phyloP scores from a whole-genome alignment of 2,888 invertebrate genomes.

The Sthenelais limicola region DNA sequence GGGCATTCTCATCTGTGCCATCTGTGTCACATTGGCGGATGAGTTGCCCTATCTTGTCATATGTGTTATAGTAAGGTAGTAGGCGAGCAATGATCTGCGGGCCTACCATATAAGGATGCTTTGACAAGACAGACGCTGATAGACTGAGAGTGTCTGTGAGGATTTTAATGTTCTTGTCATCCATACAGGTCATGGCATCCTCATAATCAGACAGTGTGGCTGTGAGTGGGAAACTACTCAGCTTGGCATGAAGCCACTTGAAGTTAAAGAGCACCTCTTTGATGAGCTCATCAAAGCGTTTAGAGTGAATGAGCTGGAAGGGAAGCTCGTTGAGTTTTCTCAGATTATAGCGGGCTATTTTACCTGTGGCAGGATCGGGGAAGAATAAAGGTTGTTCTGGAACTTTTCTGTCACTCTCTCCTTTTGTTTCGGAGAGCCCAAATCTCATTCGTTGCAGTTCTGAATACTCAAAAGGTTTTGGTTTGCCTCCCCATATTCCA shows the following conservation, averaged over 20 bases:
- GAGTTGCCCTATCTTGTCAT: slow-evolving; percentile 86
- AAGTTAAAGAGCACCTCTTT: slow-evolving; percentile 96
- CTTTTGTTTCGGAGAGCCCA: slow-evolving; percentile 78
- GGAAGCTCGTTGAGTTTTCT: slow-evolving; percentile 94
- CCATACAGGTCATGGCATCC: slow-evolving; percentile 78
- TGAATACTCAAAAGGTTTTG: slow-evolving; percentile 97
- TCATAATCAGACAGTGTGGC: slow-evolving; percentile 96
- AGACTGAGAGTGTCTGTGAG: slow-evolving; percentile 77
- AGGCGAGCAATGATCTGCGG: slow-evolving; percentile 94
- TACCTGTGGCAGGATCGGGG: slow-evolving; percentile 75
- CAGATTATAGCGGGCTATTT: slow-evolving; percentile 90
- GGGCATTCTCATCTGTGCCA: slow-evolving; percentile 77
- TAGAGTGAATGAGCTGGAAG: slow-evolving; percentile 92
- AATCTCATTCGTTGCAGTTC: slow-evolving; percentile 93
- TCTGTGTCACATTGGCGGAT: slow-evolving; percentile 91
- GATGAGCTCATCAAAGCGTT: slow-evolving; percentile 91
- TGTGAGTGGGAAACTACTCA: slow-evolving; percentile 95
- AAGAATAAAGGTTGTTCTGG: slow-evolving; percentile 54
- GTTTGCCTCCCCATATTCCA: slow-evolving; percentile 93
- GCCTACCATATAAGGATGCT: slow-evolving; percentile 95
- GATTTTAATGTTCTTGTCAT: slow-evolving; percentile 70
- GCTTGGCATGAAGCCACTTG: slow-evolving; percentile 96
- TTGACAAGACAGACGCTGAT: slow-evolving; percentile 92
- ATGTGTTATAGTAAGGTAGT: slow-evolving; percentile 91
- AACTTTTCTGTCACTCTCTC: slow-evolving; percentile 80